Base-by-base conservation (phyloP, 23 tunicate species). In the Halocynthia aurantium region DNA sequence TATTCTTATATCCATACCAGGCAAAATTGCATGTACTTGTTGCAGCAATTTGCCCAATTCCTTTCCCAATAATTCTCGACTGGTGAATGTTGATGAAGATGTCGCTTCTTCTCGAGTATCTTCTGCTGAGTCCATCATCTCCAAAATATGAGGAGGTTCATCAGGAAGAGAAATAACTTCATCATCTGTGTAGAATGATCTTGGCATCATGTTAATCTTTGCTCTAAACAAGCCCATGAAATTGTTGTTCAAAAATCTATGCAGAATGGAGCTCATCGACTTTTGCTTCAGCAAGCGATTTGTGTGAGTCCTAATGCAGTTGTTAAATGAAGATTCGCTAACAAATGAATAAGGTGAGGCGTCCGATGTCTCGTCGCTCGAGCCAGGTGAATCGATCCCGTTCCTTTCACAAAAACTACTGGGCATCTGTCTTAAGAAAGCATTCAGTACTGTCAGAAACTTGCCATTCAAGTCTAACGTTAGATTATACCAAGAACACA, bases 401-500 rank as follows among this genome's bases (percentile, higher is more conserved):
- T 51, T 13, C 52, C 68, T 2, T 40, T 52, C 62, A 10, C 68
- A 51, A 67, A 69, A 50, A 67, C 53, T 80, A 22, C 51, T 68
- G 22, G 72, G 22, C 21, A 67, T 67, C 31, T 49, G 21, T 67
- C 31, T 67, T 67, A 67, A 31, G 31, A 67, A 19, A 11, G 72
- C 64, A 15, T 67, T 63, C 74, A 79, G 53, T 8, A 79, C 68
- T 52, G 83, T 19, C 52, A 74, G 68, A 51, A 84, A 78, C 22
- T 77, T 77, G 40, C 71, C 73, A 9, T 64, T 52, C 22, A 84
- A 57, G 51, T 84, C 88, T 52, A 61, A 67, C 13, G 68, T 77
- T 53, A 69, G 70, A 52, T 84, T 84, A 81, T 77, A 84, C 88
- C 88, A 84, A n/a, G 63, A 79, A 79, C 88, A 84, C 12, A 84